Evolutionary conservation across 2,797 vertebrate species (phyloP).

Genomic region (Peromyscus nudipes): DNA sequence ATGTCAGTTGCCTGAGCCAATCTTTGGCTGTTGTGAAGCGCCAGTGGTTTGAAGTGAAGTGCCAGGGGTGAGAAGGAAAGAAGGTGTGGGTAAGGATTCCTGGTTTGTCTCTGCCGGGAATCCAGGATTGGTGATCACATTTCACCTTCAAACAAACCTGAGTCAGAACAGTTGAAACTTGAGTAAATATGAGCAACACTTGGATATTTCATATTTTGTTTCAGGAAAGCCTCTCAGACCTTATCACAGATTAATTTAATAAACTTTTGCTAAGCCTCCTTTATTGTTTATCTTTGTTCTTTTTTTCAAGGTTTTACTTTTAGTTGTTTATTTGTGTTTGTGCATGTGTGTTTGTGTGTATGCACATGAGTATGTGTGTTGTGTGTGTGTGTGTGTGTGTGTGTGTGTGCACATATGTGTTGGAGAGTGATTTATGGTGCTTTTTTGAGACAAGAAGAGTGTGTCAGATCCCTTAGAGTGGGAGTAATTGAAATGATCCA

Average conservation of each 20-base stretch:
- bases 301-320: not conserved
- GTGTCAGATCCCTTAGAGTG: not conserved
- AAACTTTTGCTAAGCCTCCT: not conserved
- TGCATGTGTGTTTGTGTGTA: not conserved
- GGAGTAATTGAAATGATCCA: not conserved
- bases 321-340: not conserved
- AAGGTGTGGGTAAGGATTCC: not conserved
- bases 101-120: not conserved
- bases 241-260: slow-evolving; percentile 25
- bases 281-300: not conserved
- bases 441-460: not conserved
- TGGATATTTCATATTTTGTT: not conserved
- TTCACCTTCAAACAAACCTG: not conserved
- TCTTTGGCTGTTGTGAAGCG: not conserved
- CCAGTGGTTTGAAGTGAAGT: not conserved
- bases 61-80: not conserved
- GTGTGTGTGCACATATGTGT: not conserved
- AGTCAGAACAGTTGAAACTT: not conserved
- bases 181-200: not conserved
- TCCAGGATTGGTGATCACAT: not conserved
- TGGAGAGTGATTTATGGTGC: not conserved
- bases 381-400: no score
- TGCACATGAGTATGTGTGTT: not conserved
- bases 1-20: not conserved
- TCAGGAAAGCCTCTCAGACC: not conserved